Conservation (phyloP, 1,140 invertebrate genomes). For the Metopolophium dirhodum region DNA sequence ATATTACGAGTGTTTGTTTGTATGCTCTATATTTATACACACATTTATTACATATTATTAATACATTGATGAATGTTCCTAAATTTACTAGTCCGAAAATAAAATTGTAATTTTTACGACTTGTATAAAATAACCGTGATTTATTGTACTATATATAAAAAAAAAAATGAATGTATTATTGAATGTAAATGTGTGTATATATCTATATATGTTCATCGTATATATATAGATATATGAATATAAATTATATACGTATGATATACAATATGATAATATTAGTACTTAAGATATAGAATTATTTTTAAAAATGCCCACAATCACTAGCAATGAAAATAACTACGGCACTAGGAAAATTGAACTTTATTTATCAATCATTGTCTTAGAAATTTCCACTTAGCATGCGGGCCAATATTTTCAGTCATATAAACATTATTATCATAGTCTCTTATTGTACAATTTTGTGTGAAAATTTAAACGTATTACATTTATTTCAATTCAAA, state of each 20-base stretch:
- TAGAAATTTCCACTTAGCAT: neutral
- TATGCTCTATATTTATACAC: neutral
- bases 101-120: conserved; percentile 23
- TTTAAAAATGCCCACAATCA: conserved; percentile 22
- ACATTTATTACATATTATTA: neutral
- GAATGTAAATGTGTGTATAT: neutral
- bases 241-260: conserved; percentile 1
- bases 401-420: neutral
- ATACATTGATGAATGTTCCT: conserved; percentile 51
- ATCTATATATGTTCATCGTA: neutral
- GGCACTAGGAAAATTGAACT: conserved; percentile 3
- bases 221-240: neutral
- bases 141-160: neutral
- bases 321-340: neutral
- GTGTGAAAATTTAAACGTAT: neutral
- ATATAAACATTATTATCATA: neutral
- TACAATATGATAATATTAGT: neutral
- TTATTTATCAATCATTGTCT: neutral
- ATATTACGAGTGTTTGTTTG: neutral
- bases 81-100: conserved; percentile 53
- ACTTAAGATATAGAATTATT: neutral
- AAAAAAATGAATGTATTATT: neutral
- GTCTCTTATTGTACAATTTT: neutral
- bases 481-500: neutral
- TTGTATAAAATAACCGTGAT: conserved; percentile 10